Percentiles rank a stretch among this genome's conserved stretches.
Conservation (phyloP, 2,888 invertebrate genomes). For the Malthinus seriepunctatus region DNA sequence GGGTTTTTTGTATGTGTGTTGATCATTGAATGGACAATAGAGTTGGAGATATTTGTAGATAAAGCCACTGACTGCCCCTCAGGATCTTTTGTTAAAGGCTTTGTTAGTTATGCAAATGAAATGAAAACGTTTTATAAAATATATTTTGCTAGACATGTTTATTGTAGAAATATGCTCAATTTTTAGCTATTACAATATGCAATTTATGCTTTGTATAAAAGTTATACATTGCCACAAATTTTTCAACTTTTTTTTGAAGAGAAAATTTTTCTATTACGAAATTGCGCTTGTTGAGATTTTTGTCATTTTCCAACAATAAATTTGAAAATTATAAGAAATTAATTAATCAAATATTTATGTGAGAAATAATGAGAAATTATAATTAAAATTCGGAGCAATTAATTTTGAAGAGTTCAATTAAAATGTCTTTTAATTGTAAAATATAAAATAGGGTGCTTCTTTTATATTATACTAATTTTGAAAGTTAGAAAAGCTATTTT, state of each 20-base stretch:
- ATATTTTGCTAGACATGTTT: slow-evolving; percentile 15
- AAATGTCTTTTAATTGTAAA: slow-evolving; percentile 9
- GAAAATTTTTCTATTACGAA: too few relatives aligned
- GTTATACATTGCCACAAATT: too few relatives aligned
- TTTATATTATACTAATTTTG: slow-evolving; percentile 14
- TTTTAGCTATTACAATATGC: slow-evolving; percentile 14
- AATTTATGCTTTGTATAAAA: slow-evolving; percentile 1
- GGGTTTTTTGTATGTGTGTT: slow-evolving; percentile 8
- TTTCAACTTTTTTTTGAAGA: too few relatives aligned
- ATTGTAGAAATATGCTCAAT: slow-evolving; percentile 11
- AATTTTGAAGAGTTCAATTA: slow-evolving; percentile 11
- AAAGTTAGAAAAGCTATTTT: slow-evolving; percentile 15
- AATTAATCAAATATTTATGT: slow-evolving; percentile 3
- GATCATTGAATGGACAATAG: slow-evolving; percentile 8
- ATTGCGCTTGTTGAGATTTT: too few relatives aligned
- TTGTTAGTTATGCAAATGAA: slow-evolving; percentile 20
- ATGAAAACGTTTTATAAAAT: slow-evolving; percentile 19
- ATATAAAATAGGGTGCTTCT: slow-evolving; percentile 7
- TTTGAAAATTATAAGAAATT: too few relatives aligned
- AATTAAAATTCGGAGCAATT: slow-evolving; percentile 12
- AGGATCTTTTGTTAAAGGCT: slow-evolving; percentile 14
- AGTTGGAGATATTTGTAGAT: slow-evolving; percentile 11
- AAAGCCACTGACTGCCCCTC: slow-evolving; percentile 15
- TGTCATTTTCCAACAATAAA: too few relatives aligned
- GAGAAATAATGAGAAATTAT: slow-evolving; percentile 7